Base-by-base conservation (phyloP, 2,888 invertebrate species). In the Xylota sylvarum region DNA sequence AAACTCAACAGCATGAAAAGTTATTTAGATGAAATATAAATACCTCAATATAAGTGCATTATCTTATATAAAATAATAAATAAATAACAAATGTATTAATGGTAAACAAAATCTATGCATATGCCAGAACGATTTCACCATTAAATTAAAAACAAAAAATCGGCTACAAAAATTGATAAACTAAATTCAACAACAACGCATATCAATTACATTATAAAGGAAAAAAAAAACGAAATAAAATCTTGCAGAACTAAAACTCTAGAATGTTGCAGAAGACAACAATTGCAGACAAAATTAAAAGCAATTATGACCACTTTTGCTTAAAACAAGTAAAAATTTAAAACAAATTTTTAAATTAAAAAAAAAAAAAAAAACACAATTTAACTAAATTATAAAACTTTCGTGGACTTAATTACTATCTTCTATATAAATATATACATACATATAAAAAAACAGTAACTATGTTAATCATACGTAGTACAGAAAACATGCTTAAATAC, bases 31-130 rank as follows among this genome's bases (percentile, higher is more conserved):
- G 89, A 88, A 89, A 83, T 79, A 89, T 89, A 89, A 90, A 89
- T 89, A 90, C 90, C 90, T 90, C 90, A 90, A 89, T 89, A 89
- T 90, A 90, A 90, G 90, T 90, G 90, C 90, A 90, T 90, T 90
- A 90, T 90, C 89, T 90, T 90, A 89, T 89, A 89, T 88, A 88
- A 86, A 60, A 77, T 67, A 76, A 76, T 56, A 77, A 77, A 72
- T 62, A 56, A 74, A 74, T 40, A 62, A 72, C 27, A 60, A 55
- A 73, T 48, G 55, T 52, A 46, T 52, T 43, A 76, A 76, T 81
- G 81, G 62, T 64, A 56, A 77, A 55, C 10, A 6, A 48, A 46
- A 55, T 56, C 14, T 48, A 65, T 70, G 69, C 69, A 69, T 62
- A 60, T 65, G 70, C 58, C 76, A 58, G 30, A 70, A 50, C 30